These are phyloP conservation scores for Leptobrachium ailaonicum DNA, from an alignment of 2,113 vertebrate genomes.

Conservation along the genomic window DNA sequence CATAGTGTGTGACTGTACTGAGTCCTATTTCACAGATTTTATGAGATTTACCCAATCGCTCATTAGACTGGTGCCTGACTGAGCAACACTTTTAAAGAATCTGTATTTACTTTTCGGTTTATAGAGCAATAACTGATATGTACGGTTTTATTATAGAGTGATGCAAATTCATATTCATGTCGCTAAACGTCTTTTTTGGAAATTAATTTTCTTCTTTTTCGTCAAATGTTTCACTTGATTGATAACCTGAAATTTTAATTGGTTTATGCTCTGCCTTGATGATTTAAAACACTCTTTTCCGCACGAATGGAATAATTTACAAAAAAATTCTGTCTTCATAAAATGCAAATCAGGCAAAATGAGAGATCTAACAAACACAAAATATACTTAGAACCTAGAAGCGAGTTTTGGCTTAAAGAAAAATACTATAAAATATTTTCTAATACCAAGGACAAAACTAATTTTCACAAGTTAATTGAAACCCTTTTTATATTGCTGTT, in stretches of 20 bases:
- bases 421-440: constrained; percentile 16
- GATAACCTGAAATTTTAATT: not conserved
- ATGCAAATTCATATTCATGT: too few relatives aligned
- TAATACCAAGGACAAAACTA: constrained; percentile 24
- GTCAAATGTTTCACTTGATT: not conserved
- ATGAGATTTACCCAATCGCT: too few relatives aligned
- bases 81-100: too few relatives aligned
- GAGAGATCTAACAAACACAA: not conserved
- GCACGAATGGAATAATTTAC: not conserved
- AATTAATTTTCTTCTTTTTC: too few relatives aligned
- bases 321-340: not conserved
- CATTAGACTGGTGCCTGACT: too few relatives aligned
- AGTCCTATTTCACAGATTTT: too few relatives aligned
- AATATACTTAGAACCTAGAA: not conserved
- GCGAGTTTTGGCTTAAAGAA: not conserved
- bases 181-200: too few relatives aligned
- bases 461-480: constrained; percentile 47
- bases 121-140: too few relatives aligned
- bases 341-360: not conserved
- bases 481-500: constrained; percentile 34
- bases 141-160: too few relatives aligned
- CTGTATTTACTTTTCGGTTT: too few relatives aligned
- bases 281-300: not conserved
- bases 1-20: too few relatives aligned
- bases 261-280: not conserved